phyloP scores from a whole-genome alignment of 2,113 vertebrate genomes.

The Amia ocellicauda region DNA sequence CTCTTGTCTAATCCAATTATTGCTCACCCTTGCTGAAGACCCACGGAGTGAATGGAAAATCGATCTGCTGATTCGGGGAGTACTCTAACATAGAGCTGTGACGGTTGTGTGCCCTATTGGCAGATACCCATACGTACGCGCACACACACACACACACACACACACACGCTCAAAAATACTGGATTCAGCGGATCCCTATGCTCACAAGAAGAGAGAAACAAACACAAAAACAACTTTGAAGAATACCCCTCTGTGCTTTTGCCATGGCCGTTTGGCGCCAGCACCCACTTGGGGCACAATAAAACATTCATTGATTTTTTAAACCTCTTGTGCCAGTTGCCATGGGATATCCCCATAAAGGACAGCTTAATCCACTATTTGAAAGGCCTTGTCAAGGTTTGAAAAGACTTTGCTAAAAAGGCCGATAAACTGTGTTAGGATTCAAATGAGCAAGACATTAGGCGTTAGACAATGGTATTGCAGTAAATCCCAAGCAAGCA shows the following conservation, averaged over 20 bases:
- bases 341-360: constrained; percentile 55
- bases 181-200: not conserved
- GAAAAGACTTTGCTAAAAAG: constrained; percentile 42
- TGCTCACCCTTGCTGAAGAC: constrained; percentile 40
- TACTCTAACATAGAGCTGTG: not conserved
- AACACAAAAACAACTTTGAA: constrained; percentile 13
- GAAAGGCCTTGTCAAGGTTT: constrained; percentile 51
- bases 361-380: constrained; percentile 41
- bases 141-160: too few species aligned
- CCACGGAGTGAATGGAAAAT: constrained; percentile 41
- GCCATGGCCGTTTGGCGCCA: not conserved
- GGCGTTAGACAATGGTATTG: not conserved
- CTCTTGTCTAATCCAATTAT: constrained; percentile 72
- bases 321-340: constrained; percentile 50
- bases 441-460: constrained; percentile 26
- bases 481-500: constrained; percentile 4
- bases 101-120: too few species aligned
- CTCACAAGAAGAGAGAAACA: not conserved
- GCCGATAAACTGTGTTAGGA: constrained; percentile 38
- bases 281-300: constrained; percentile 9
- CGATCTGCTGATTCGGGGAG: constrained; percentile 46
- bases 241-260: constrained; percentile 13
- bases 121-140: too few species aligned
- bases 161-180: too few species aligned
- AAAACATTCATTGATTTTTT: constrained; percentile 27